Conservation (phyloP, 2,888 invertebrate species). For the Acanthoscelides obtectus region DNA sequence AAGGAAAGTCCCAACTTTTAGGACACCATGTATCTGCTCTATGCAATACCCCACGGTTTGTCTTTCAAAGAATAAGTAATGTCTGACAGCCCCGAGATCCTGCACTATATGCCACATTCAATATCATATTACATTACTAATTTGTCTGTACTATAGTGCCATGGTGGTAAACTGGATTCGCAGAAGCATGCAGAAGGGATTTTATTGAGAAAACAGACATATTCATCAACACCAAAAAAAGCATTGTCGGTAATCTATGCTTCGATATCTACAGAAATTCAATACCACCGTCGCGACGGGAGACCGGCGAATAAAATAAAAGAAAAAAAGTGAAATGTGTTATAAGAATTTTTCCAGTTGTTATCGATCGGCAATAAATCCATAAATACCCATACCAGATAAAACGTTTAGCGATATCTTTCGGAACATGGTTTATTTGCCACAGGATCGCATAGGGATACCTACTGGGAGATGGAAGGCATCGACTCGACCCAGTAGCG, state of each 20-base stretch:
- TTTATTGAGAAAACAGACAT: neutral
- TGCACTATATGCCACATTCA: no score
- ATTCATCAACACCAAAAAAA: neutral
- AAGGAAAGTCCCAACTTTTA: no score
- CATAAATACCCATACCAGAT: conserved; percentile 7
- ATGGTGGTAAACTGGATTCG: neutral
- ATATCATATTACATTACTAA: no score
- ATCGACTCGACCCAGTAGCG: conserved; percentile 9
- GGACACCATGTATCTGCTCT: no score
- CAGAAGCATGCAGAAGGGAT: neutral
- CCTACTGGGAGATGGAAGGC: conserved; percentile 11
- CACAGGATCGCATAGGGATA: conserved; percentile 9
- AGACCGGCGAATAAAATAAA: no score
- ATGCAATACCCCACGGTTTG: no score
- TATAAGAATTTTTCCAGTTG: neutral
- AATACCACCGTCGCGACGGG: neutral
- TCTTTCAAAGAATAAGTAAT: no score
- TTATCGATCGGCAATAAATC: neutral
- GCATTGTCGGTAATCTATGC: neutral
- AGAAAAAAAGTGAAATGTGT: neutral
- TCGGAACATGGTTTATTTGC: conserved; percentile 15
- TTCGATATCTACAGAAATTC: neutral
- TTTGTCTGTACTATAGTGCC: neutral
- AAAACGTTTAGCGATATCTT: conserved; percentile 13
- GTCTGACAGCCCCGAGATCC: no score